Percentiles rank a stretch among this genome's conserved stretches.
These are phyloP conservation scores for Sterrhoptilus dennistouni DNA, from an alignment of 2,113 vertebrate genomes.

Conservation along the genomic window DNA sequence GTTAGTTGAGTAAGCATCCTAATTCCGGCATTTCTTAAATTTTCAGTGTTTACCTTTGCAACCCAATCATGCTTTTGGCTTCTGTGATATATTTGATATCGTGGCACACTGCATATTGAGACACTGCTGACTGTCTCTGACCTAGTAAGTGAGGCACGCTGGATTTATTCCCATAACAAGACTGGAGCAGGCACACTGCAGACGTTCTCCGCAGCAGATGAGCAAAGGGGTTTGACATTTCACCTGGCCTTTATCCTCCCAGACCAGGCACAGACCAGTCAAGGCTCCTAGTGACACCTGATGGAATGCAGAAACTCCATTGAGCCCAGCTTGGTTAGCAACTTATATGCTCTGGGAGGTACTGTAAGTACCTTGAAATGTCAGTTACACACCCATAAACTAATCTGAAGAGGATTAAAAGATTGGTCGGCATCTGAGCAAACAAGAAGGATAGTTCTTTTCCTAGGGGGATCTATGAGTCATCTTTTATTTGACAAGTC, in stretches of 20 bases:
- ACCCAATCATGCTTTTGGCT: background rate
- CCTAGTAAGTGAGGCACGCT: background rate
- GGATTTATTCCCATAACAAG: background rate
- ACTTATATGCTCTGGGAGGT: background rate
- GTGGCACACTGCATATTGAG: background rate
- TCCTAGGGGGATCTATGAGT: background rate
- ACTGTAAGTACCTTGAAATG: constrained; percentile 9
- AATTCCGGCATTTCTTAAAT: constrained; percentile 19
- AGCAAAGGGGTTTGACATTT: constrained; percentile 24
- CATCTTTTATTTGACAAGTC: background rate
- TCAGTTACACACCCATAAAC: background rate
- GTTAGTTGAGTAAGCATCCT: background rate
- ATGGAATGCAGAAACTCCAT: background rate
- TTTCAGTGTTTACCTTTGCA: background rate
- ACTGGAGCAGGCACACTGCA: background rate
- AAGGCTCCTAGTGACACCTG: background rate
- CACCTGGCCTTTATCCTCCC: constrained; percentile 3
- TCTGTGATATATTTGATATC: background rate
- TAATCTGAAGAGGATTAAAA: constrained; percentile 25
- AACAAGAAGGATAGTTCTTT: background rate
- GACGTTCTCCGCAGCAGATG: background rate
- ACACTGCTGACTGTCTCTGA: background rate
- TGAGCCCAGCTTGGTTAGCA: background rate
- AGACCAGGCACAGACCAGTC: accelerated
- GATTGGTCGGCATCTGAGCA: background rate